Evolutionary conservation across 1,140 invertebrate genomes (phyloP).

Genomic region (Papilio polyxenes): DNA sequence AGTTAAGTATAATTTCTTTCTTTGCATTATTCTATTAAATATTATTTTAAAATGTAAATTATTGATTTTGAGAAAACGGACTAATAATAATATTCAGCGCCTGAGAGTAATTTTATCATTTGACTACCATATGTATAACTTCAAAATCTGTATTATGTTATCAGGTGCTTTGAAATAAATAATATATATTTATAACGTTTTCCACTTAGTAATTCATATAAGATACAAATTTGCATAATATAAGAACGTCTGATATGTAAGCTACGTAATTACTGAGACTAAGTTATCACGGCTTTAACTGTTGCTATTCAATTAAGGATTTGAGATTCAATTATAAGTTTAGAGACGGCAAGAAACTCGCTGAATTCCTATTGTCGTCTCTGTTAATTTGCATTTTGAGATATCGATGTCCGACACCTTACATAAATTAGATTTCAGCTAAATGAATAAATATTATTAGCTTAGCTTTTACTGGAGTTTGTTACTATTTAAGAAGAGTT

Average conservation of each 20-base stretch:
- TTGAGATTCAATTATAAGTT: constrained; percentile 71
- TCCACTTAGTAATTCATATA: background rate
- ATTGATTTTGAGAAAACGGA: too few relatives aligned
- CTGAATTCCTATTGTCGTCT: constrained; percentile 56
- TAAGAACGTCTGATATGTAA: background rate
- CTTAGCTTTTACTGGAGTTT: background rate
- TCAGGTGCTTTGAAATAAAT: background rate
- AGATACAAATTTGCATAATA: background rate
- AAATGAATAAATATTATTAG: background rate
- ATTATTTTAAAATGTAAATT: too few relatives aligned
- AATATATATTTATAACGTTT: background rate
- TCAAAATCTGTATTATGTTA: background rate
- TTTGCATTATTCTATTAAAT: background rate
- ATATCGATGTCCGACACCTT: constrained; percentile 49
- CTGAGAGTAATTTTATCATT: background rate
- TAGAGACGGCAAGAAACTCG: constrained; percentile 52
- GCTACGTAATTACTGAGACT: constrained; percentile 46
- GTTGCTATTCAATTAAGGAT: constrained; percentile 68
- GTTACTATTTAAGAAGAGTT: background rate
- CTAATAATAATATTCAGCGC: background rate
- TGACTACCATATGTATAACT: background rate
- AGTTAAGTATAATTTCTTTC: background rate
- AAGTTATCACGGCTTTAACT: constrained; percentile 61
- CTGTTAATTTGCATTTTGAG: constrained; percentile 59
- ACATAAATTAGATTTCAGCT: constrained; percentile 1